Base-by-base conservation (phyloP, 2,113 vertebrate species). In the Clinocottus analis region DNA sequence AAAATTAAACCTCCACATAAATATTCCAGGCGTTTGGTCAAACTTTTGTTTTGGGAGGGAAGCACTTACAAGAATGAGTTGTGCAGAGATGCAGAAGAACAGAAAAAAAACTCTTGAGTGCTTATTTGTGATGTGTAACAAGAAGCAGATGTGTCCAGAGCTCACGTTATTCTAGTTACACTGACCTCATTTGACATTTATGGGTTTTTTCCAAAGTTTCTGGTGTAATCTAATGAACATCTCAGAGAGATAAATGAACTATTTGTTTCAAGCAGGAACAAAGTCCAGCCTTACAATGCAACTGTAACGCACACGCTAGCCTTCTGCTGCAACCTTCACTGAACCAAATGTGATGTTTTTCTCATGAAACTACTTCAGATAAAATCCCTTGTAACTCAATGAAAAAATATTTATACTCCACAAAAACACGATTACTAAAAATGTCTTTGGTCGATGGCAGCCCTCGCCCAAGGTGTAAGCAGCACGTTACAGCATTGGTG, bases 121-220 rank as follows among this genome's bases (percentile, higher is more conserved):
- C 27, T 14, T 7, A 56, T 39, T 17, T 39, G 16, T 39, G 2
- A 39, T 56, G 27, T 2, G 27, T 35, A 61, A 53, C 47, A 53
- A 16, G 23, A 74, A 63, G 33, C 60, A 64, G 72, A 75, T 63
- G 31, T 17, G 49, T 64, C 25, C 25, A 45, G 12, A 56, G 49
- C 35, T 70, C 16, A 70, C n/a, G 47, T 35, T 27, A 25, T 11
- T 59, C 29, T 45, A 37, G 60, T 55, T 41, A 64, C 10, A 55
- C 49, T 43, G 61, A 41, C 45, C 33, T 75, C 47, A 75, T 19
- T n/a, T 16, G 23, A 65, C 35, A 43, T 31, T 29, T 17, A 58
- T 3, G 2, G 16, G 23, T 27, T 9, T 14, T 12, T 14, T 25
- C 4, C 8, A 17, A 55, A 55, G 23, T 55, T 39, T 27, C 23